A percentile compares a stretch with the other conserved stretches of the same genome.
These are phyloP conservation scores for Meandrusa payeni DNA, from an alignment of 2,888 invertebrate species.

Conservation along the genomic window DNA sequence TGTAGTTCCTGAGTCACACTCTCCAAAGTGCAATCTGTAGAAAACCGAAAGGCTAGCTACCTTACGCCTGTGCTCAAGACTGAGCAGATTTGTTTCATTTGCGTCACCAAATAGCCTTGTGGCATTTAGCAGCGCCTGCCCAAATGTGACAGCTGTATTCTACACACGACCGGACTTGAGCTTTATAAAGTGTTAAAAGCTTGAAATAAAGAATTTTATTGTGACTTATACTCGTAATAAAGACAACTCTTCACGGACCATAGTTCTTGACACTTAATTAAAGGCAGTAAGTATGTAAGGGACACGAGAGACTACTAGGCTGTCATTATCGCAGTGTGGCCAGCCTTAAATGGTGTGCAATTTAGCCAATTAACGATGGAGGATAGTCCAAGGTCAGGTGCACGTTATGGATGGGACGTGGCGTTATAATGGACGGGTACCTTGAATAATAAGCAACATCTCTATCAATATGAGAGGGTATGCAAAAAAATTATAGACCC, in stretches of 20 bases:
- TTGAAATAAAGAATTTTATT: too few species aligned
- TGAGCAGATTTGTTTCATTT: too few species aligned
- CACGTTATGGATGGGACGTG: conserved; percentile 54
- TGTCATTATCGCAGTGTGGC: conserved; percentile 56
- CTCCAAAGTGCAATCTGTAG: too few species aligned
- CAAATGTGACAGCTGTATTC: too few species aligned
- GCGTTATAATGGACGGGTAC: conserved; percentile 26
- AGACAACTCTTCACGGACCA: conserved; percentile 3
- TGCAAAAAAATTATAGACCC: not conserved
- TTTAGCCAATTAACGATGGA: conserved; percentile 66
- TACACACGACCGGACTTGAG: too few species aligned
- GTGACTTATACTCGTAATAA: too few species aligned
- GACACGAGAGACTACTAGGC: conserved; percentile 48
- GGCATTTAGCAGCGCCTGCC: too few species aligned
- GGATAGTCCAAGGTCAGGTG: conserved; percentile 57
- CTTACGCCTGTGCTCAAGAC: too few species aligned
- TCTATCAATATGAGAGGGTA: not conserved
- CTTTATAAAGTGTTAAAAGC: too few species aligned
- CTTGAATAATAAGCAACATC: conserved; percentile 24
- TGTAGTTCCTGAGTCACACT: too few species aligned
- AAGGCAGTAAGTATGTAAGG: conserved; percentile 39
- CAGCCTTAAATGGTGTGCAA: conserved; percentile 64
- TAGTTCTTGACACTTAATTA: conserved; percentile 33
- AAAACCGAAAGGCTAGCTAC: too few species aligned
- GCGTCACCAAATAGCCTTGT: too few species aligned